phyloP scores from a whole-genome alignment of 2,113 vertebrate species.

The Perca fluviatilis region DNA sequence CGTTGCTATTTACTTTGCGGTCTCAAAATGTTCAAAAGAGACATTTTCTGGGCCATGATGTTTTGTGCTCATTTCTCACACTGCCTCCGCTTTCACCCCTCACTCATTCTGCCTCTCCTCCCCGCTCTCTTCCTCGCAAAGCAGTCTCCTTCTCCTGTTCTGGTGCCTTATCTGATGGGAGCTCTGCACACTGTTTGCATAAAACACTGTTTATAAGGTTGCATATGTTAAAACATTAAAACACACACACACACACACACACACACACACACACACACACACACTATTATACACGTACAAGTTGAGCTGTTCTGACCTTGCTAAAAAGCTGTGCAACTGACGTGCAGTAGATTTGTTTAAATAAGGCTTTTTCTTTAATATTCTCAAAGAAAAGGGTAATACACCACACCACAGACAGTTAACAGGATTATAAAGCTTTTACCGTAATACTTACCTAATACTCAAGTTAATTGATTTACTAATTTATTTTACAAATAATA shows the following conservation, averaged over 20 bases:
- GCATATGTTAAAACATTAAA: slow-evolving; percentile 86
- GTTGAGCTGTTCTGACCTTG: slow-evolving; percentile 61
- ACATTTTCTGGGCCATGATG: slow-evolving; percentile 34
- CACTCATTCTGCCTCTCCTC: slow-evolving; percentile 50
- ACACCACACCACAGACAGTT: background rate
- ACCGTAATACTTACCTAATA: background rate
- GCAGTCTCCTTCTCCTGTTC: slow-evolving; percentile 77
- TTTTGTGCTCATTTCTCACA: slow-evolving; percentile 64
- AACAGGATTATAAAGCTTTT: slow-evolving; percentile 28
- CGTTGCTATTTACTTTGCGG: slow-evolving; percentile 46
- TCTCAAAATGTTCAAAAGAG: slow-evolving; percentile 38
- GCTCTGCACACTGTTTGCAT: slow-evolving; percentile 84
- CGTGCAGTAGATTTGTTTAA: slow-evolving; percentile 67
- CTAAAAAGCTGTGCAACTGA: slow-evolving; percentile 57
- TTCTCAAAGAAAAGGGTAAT: slow-evolving; percentile 15
- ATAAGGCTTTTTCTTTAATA: slow-evolving; percentile 63
- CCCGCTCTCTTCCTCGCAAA: slow-evolving; percentile 52
- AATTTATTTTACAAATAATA: slow-evolving; percentile 10
- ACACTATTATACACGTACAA: slow-evolving; percentile 34
- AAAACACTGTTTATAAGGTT: slow-evolving; percentile 86
- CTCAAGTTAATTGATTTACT: background rate
- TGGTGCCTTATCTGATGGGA: slow-evolving; percentile 85
- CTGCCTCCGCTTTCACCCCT: slow-evolving; percentile 66
- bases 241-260: slow-evolving; percentile 57
- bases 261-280: slow-evolving; percentile 51